Evolutionary conservation across 2,888 invertebrate genomes (phyloP).

Genomic region (Campoplex nolae): DNA sequence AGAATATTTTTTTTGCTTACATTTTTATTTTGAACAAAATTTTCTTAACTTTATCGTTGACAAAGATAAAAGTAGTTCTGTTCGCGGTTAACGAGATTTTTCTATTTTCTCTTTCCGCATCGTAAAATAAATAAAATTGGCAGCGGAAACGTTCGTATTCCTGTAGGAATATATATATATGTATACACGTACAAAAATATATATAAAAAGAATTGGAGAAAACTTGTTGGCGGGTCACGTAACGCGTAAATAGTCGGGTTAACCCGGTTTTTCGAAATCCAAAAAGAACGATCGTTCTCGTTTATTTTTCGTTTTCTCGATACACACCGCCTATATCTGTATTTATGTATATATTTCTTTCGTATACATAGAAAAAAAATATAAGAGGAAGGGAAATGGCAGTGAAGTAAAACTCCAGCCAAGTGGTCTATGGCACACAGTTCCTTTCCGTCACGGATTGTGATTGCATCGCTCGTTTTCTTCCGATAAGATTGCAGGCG

Average conservation of each 20-base stretch:
- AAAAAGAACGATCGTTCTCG: constrained; percentile 31
- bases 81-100: background rate
- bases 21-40: background rate
- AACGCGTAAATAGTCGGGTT: constrained; percentile 34
- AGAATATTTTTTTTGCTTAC: too few species aligned
- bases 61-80: background rate
- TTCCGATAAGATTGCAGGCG: constrained; percentile 64
- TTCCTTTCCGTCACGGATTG: constrained; percentile 66
- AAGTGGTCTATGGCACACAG: constrained; percentile 43
- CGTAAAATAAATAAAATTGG: constrained; percentile 34
- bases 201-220: constrained; percentile 17
- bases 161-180: background rate
- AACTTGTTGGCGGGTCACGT: constrained; percentile 38
- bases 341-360: background rate
- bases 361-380: constrained; percentile 20
- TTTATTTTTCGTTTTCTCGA: constrained; percentile 13
- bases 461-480: constrained; percentile 60
- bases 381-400: background rate
- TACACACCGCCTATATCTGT: background rate
- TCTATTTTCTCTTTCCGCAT: background rate
- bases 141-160: background rate
- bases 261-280: constrained; percentile 53
- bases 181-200: too few species aligned
- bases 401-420: constrained; percentile 24
- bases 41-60: background rate